These are phyloP conservation scores for Cistogaster globosa DNA, from an alignment of 2,888 invertebrate species.

Conservation along the genomic window DNA sequence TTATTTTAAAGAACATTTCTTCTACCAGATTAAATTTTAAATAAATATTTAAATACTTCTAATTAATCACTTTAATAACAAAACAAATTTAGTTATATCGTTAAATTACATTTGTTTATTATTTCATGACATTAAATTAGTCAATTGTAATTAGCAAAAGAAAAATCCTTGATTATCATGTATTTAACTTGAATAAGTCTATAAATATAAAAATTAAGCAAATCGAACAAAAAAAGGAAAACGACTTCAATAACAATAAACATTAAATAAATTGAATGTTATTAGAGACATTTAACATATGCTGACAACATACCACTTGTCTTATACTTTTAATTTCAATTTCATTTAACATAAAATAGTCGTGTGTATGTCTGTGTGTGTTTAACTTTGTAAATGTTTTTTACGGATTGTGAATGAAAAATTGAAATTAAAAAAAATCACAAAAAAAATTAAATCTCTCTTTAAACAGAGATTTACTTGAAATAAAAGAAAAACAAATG, in stretches of 20 bases:
- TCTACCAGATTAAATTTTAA: too few relatives aligned
- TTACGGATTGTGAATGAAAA: constrained; percentile 25
- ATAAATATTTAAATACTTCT: too few relatives aligned
- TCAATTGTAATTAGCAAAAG: constrained; percentile 11
- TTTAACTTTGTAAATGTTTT: constrained; percentile 3
- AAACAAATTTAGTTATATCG: too few relatives aligned
- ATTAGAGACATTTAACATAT: constrained; percentile 63
- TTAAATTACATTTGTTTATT: constrained; percentile 2
- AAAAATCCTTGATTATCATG: background rate
- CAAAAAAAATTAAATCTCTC: constrained; percentile 26
- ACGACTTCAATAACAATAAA: constrained; percentile 57
- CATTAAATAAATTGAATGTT: constrained; percentile 64
- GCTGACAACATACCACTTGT: constrained; percentile 67
- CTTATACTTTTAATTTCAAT: constrained; percentile 65
- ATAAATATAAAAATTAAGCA: background rate
- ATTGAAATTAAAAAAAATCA: too few relatives aligned
- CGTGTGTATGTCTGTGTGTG: background rate
- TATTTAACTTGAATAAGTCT: background rate
- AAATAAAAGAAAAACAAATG: constrained; percentile 19
- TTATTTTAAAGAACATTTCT: too few relatives aligned
- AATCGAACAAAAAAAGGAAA: constrained; percentile 31
- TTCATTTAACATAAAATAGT: constrained; percentile 45
- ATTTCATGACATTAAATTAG: constrained; percentile 29
- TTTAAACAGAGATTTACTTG: constrained; percentile 26
- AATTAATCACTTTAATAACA: too few relatives aligned